These are phyloP conservation scores for Glaucomys volans DNA, from an alignment of 2,113 vertebrate species.

Conservation along the genomic window DNA sequence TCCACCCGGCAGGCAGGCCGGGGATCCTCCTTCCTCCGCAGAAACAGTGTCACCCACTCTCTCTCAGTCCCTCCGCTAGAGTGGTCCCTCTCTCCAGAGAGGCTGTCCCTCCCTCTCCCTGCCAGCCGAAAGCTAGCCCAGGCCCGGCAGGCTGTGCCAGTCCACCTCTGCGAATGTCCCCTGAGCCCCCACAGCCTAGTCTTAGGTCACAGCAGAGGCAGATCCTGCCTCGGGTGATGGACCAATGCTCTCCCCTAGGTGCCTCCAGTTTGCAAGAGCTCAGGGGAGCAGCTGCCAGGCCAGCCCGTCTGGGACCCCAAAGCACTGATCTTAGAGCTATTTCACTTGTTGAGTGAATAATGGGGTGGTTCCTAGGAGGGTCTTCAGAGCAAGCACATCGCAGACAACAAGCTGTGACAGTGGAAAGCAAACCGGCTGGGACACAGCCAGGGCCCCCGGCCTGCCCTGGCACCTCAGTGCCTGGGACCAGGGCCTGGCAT, in stretches of 20 bases:
- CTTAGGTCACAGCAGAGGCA: background rate
- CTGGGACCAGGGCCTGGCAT: background rate
- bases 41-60: rapidly evolving
- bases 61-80: too few species aligned
- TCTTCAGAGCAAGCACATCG: background rate
- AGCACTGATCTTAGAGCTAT: background rate
- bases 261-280: background rate
- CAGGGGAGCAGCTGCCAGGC: background rate
- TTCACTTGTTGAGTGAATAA: background rate
- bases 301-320: background rate
- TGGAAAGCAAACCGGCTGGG: background rate
- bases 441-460: background rate
- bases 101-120: too few species aligned
- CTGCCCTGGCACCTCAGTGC: background rate
- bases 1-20: background rate
- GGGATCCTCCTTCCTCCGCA: background rate
- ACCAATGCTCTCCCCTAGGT: background rate
- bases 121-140: background rate
- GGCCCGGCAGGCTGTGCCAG: background rate
- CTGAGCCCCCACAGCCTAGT: background rate
- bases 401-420: background rate
- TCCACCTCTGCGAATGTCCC: background rate
- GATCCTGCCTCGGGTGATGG: background rate
- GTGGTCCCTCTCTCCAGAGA: too few species aligned
- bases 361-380: background rate